These are phyloP conservation scores for Epistrophella euchroma DNA, from an alignment of 2,888 invertebrate species.

Conservation along the genomic window DNA sequence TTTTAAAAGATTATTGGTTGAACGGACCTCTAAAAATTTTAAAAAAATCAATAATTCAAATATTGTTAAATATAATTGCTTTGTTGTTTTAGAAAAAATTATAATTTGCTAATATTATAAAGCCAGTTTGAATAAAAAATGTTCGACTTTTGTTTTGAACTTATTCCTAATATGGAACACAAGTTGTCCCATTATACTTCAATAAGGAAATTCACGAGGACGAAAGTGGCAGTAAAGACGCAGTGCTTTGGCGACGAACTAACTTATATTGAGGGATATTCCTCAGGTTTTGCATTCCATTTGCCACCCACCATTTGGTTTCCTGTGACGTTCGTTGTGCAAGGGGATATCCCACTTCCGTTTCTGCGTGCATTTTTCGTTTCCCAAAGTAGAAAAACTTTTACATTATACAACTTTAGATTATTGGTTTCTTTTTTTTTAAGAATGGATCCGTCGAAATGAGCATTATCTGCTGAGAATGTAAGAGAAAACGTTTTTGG, in stretches of 20 bases:
- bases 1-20: too few species aligned
- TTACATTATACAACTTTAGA: constrained; percentile 47
- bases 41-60: too few species aligned
- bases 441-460: background rate
- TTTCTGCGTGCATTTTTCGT: constrained; percentile 40
- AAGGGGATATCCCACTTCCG: background rate
- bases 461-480: constrained; percentile 45
- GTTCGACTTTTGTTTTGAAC: too few species aligned
- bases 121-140: too few species aligned
- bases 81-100: too few species aligned
- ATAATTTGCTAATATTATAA: too few species aligned
- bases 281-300: constrained; percentile 68
- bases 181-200: background rate
- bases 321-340: constrained; percentile 28
- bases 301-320: constrained; percentile 53
- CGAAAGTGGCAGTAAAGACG: constrained; percentile 28
- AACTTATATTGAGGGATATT: constrained; percentile 66
- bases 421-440: constrained; percentile 1
- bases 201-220: constrained; percentile 15
- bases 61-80: too few species aligned
- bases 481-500: constrained; percentile 30
- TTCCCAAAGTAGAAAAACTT: constrained; percentile 60
- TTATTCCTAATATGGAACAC: background rate
- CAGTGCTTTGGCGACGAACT: constrained; percentile 59
- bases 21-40: too few species aligned